phyloP scores from a whole-genome alignment of 2,113 vertebrate species.

The human (Homo sapiens) region GRCh38 chr14:51448501-51449000 shows the following conservation, averaged over 20 bases:
- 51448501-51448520: background rate
- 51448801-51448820: conserved; percentile 43
- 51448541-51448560: background rate
- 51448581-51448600: background rate
- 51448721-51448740: background rate
- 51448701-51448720: background rate
- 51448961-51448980: conserved; percentile 1
- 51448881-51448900: background rate
- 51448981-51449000: background rate
- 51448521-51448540: background rate
- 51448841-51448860: background rate
- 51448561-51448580: background rate
- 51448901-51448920: conserved; percentile 31
- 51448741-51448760: conserved; percentile 41
- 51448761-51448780: background rate
- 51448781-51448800: background rate
- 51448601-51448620: background rate
- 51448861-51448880: background rate
- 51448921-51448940: conserved; percentile 52
- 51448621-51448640: background rate
- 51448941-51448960: background rate
- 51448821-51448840: conserved; percentile 1
- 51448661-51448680: background rate
- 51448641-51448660: background rate
- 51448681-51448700: background rate